These are phyloP conservation scores for Xylophagus ater DNA, from an alignment of 2,888 invertebrate genomes.

Conservation along the genomic window DNA sequence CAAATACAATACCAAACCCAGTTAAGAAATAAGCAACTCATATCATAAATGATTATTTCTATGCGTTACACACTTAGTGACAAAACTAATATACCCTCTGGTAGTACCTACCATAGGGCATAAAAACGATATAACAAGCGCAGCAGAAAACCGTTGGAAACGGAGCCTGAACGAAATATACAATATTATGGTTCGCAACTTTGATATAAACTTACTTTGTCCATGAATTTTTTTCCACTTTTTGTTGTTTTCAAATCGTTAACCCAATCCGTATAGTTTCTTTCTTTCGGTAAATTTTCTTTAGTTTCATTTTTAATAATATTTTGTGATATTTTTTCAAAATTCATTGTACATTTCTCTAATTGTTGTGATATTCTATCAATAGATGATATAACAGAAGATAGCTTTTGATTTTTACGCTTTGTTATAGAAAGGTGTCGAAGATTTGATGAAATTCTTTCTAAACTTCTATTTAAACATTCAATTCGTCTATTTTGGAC, in stretches of 20 bases:
- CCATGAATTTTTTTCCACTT: slow-evolving; percentile 31
- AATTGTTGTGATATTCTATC: slow-evolving; percentile 25
- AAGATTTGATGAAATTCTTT: slow-evolving; percentile 25
- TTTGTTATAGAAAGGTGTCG: slow-evolving; percentile 21
- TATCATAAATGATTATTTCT: no score
- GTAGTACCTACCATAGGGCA: no score
- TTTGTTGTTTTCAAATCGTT: slow-evolving; percentile 30
- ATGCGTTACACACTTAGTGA: no score
- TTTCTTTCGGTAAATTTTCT: slow-evolving; percentile 18
- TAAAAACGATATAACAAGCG: no score
- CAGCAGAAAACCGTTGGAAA: no score
- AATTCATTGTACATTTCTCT: slow-evolving; percentile 24
- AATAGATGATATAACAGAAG: slow-evolving; percentile 22
- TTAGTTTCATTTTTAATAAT: slow-evolving; percentile 1
- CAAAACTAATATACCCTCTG: no score
- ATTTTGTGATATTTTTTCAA: slow-evolving; percentile 22
- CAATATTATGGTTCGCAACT: no score
- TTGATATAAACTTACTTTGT: slow-evolving; percentile 23
- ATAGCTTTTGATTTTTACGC: slow-evolving; percentile 22
- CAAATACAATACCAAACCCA: no score
- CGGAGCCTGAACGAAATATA: no score
- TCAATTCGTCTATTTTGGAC: slow-evolving; percentile 16
- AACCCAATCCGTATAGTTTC: slow-evolving; percentile 33
- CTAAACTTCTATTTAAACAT: slow-evolving; percentile 24
- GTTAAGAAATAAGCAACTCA: no score